Evolutionary conservation across 2,113 vertebrate genomes (phyloP), one percentile per base, ranked within the genome.

Genomic region (Tauraco erythrolophus): DNA sequence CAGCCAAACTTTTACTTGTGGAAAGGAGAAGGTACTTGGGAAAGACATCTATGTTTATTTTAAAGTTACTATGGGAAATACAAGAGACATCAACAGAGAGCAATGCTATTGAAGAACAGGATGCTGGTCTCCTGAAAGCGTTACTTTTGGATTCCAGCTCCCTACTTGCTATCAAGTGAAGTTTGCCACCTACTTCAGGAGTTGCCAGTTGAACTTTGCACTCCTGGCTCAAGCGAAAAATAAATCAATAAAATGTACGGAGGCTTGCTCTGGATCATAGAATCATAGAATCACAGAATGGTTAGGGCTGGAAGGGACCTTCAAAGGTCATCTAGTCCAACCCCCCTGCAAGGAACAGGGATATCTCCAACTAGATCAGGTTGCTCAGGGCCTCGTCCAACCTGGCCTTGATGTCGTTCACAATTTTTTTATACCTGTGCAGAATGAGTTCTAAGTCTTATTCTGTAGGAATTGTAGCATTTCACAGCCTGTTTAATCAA

Each of bases 391-490:
- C n/a, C n/a, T n/a, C n/a, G n/a, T n/a, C n/a, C n/a, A n/a, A n/a
- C n/a, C n/a, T n/a, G n/a, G n/a, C n/a, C n/a, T n/a, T n/a, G n/a
- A n/a, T 86, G 22, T 27, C 5, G 41, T 68, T 68, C 10, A 37
- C 8, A 2, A 1, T 57, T 60, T 7, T n/a, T 58, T 60, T 6
- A 22, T 39, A 22, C 18, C 39, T 51, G 2, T 1, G 1, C 56
- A 37, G 41, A 57, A 54, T 74, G 31, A 75, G 27, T 80, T 89
- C 30, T 54, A 77, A 61, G 18, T 8, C 17, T 53, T 82, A 28
- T 16, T 85, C 28, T 22, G 12, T 62, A 54, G 35, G 19, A 93
- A 62, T 66, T 45, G 7, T 0, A 62, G 21, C 30, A 31, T 68
- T 66, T 53, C 45, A 30, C 27, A 58, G 28, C 4, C 19, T 69